These are phyloP conservation scores for Probaryconus sp. DNA, from an alignment of 1,140 invertebrate species.

Conservation along the genomic window DNA sequence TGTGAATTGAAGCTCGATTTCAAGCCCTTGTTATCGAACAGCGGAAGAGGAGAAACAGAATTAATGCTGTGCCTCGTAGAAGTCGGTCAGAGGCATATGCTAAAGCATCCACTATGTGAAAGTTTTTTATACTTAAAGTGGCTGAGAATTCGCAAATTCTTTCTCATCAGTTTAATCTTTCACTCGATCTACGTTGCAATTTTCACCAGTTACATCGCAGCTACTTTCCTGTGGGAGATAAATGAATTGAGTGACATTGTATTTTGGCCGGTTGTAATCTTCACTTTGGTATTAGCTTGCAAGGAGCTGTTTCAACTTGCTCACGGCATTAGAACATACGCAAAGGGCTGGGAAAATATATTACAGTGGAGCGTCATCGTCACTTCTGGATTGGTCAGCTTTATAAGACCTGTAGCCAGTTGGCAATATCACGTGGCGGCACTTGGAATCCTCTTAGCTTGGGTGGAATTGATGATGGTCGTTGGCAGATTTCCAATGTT, in stretches of 20 bases:
- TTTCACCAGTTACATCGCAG: slow-evolving; percentile 84
- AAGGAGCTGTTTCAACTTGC: slow-evolving; percentile 87
- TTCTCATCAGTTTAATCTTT: slow-evolving; percentile 87
- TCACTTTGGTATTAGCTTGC: slow-evolving; percentile 81
- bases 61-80: slow-evolving; percentile 86
- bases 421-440: slow-evolving; percentile 91
- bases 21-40: slow-evolving; percentile 82
- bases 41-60: slow-evolving; percentile 84
- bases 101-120: slow-evolving; percentile 89
- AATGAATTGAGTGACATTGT: slow-evolving; percentile 80
- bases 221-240: slow-evolving; percentile 77
- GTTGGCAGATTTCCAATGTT: slow-evolving; percentile 91
- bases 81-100: slow-evolving; percentile 85
- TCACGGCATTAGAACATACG: slow-evolving; percentile 84
- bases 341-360: slow-evolving; percentile 90
- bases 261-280: slow-evolving; percentile 75
- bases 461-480: slow-evolving; percentile 90
- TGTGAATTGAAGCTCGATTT: slow-evolving; percentile 90
- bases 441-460: slow-evolving; percentile 86
- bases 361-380: slow-evolving; percentile 87
- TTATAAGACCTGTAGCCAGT: slow-evolving; percentile 47
- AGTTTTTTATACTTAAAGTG: slow-evolving; percentile 90
- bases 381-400: slow-evolving; percentile 80
- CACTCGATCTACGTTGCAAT: slow-evolving; percentile 86
- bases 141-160: slow-evolving; percentile 89